Base-by-base conservation (phyloP, 35 echinoderm and acorn worm genomes). In the Hemicentrotus pulcherrimus region DNA sequence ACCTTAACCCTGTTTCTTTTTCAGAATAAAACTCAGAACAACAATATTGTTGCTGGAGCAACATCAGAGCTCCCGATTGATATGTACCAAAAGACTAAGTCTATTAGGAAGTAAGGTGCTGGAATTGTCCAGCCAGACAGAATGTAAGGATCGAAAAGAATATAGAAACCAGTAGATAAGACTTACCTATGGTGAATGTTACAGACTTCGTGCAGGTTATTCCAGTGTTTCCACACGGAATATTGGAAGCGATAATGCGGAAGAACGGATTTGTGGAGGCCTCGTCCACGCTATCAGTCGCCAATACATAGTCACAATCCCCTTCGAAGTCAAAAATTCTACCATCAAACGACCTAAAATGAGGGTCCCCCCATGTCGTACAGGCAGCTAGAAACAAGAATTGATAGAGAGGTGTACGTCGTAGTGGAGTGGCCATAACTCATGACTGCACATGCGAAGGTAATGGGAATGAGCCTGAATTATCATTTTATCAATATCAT, bases 181-280 rank as follows among this genome's bases (percentile, higher is more conserved):
- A 47, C 91, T 93, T 94, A 99, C 98, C 96, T 30, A 99, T 97
- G 2, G 95, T 86, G 5, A 99, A 95, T 11, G 97, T 95, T 61
- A 99, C 96, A 32, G 95, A 92, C 48, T 99, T 99, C 14, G 98
- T 97, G 58, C 98, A 99, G 8, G 98, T 99, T 2, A 99, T 96
- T 60, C 96, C 98, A 31, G 86, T 94, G 1, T 95, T 90, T 18
- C 98, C 98, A 96, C 98, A 99, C 4, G 96, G 98, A 2, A 99
- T 87, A 61, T 97, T 99, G 13, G 91, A 89, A n/a, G 95, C 88
- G 7, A 96, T 46, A 55, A 99, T 95, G 50, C 92, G 93, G 86
- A 99, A 99, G 48, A 58, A 93, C 2, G 91, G 46, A 14, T 19
- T 93, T 19, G 10, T 28, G 8, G 46, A 93, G 10, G 16, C 47